phyloP scores from a whole-genome alignment of 2,113 vertebrate genomes.

The Cyprinodon tularosa region DNA sequence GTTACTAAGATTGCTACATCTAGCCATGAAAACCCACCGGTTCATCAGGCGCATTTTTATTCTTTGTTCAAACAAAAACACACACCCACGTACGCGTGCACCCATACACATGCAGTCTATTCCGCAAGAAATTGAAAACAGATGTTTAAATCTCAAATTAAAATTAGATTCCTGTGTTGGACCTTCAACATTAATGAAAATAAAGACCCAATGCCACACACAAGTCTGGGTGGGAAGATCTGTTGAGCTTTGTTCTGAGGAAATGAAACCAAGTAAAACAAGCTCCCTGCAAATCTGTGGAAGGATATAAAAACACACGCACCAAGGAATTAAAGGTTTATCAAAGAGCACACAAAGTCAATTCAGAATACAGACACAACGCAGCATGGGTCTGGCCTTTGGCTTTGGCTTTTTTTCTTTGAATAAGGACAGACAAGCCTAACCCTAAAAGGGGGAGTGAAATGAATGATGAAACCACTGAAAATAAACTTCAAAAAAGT shows the following conservation, averaged over 20 bases:
- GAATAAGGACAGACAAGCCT: slow-evolving; percentile 35
- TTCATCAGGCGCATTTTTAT: slow-evolving; percentile 51
- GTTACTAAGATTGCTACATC: slow-evolving; percentile 34
- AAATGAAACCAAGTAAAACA: slow-evolving; percentile 82
- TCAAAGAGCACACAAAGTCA: slow-evolving; percentile 63
- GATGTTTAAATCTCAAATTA: slow-evolving; percentile 85
- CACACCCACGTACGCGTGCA: not conserved
- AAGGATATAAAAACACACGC: slow-evolving; percentile 65
- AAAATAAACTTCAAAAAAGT: slow-evolving; percentile 3
- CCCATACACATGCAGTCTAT: slow-evolving; percentile 23
- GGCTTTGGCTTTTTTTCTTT: slow-evolving; percentile 42
- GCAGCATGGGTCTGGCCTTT: slow-evolving; percentile 52
- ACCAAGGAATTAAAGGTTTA: slow-evolving; percentile 72
- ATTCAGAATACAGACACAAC: slow-evolving; percentile 46
- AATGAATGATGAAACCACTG: slow-evolving; percentile 25
- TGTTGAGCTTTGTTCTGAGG: slow-evolving; percentile 80
- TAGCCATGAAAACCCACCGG: slow-evolving; percentile 37
- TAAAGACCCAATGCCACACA: slow-evolving; percentile 77
- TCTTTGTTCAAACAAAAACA: slow-evolving; percentile 20
- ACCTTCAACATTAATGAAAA: slow-evolving; percentile 82
- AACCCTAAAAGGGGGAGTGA: slow-evolving; percentile 1
- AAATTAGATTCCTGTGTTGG: slow-evolving; percentile 79
- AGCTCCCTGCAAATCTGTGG: slow-evolving; percentile 65
- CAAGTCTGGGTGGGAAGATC: slow-evolving; percentile 71
- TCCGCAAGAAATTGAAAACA: slow-evolving; percentile 80